Evolutionary conservation across 2,113 vertebrate species (phyloP).

Genomic region (Lichenostomus cassidix): DNA sequence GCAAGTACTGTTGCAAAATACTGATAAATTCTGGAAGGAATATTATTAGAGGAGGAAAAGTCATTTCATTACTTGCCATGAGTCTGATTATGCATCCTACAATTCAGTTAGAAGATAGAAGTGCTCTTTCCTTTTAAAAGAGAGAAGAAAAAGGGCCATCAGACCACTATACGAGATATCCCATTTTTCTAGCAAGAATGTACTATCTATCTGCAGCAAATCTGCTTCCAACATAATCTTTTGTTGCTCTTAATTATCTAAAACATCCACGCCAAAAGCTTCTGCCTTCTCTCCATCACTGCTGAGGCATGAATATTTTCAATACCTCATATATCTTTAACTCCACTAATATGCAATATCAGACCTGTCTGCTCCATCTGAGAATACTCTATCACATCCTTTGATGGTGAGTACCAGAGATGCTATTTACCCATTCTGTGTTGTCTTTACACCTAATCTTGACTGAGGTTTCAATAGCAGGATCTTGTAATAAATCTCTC

Average conservation of each 20-base stretch:
- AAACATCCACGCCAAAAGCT: conserved; percentile 42
- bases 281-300: not conserved
- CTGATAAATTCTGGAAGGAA: conserved; percentile 33
- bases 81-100: conserved; percentile 45
- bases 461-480: conserved; percentile 33
- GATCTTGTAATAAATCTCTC: conserved; percentile 52
- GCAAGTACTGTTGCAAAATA: conserved; percentile 9
- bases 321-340: conserved; percentile 41
- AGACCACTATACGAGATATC: not conserved
- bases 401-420: not conserved
- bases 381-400: conserved; percentile 32
- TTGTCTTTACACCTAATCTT: conserved; percentile 55
- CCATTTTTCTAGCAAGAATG: conserved; percentile 31
- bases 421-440: conserved; percentile 29
- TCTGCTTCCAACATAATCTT: conserved; percentile 38
- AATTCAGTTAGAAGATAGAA: conserved; percentile 27
- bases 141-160: not conserved
- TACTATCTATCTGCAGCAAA: conserved; percentile 18
- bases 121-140: conserved; percentile 33
- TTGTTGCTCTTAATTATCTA: conserved; percentile 63
- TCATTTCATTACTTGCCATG: conserved; percentile 8
- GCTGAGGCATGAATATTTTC: conserved; percentile 59
- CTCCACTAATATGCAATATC: conserved; percentile 48
- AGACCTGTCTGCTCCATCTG: conserved; percentile 38
- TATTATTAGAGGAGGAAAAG: conserved; percentile 14